These are phyloP conservation scores for Seira ritae DNA, from an alignment of 2,888 invertebrate genomes.

Conservation along the genomic window DNA sequence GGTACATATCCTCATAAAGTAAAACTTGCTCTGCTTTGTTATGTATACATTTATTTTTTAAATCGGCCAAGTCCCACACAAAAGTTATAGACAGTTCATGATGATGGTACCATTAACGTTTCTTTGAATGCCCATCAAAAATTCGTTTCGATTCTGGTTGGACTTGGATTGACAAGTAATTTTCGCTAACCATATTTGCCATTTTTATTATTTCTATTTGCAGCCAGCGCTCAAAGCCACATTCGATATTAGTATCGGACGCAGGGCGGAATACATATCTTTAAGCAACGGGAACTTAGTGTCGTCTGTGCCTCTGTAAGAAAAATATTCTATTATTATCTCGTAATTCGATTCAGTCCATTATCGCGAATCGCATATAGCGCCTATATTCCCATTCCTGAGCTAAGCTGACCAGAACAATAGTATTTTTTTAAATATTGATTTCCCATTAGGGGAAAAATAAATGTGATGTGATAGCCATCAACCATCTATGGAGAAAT, in stretches of 20 bases:
- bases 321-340: conserved; percentile 5
- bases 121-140: neutral
- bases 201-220: neutral
- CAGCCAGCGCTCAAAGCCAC: conserved; percentile 49
- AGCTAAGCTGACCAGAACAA: neutral
- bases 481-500: conserved; percentile 12
- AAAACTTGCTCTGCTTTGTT: too few relatives aligned
- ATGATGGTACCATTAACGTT: too few relatives aligned
- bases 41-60: too few relatives aligned
- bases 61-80: too few relatives aligned
- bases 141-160: neutral
- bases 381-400: too few relatives aligned
- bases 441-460: conserved; percentile 38
- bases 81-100: too few relatives aligned
- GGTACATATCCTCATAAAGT: conserved; percentile 50
- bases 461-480: conserved; percentile 6
- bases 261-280: conserved; percentile 58
- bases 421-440: conserved; percentile 33
- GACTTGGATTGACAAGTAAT: neutral
- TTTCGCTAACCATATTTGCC: conserved; percentile 9
- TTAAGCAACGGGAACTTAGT: conserved; percentile 67
- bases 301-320: conserved; percentile 63
- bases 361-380: conserved; percentile 4
- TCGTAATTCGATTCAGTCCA: conserved; percentile 12
- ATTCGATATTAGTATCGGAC: conserved; percentile 68